phyloP scores from a whole-genome alignment of 2,888 invertebrate species.

The Erebia ligea region DNA sequence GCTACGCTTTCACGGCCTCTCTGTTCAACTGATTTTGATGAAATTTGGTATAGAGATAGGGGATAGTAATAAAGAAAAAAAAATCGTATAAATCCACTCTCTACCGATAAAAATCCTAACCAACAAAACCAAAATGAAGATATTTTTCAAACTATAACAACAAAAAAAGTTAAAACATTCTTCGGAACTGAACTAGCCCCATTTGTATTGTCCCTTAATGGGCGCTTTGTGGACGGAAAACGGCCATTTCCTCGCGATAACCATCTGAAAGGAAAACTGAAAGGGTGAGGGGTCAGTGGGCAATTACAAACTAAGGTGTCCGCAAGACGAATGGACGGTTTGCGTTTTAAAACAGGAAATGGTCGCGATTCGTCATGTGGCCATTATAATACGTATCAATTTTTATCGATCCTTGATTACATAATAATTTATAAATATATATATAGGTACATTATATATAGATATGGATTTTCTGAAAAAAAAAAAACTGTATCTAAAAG shows the following conservation, averaged over 20 bases:
- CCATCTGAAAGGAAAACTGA: conserved; percentile 79
- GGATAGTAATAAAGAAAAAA: too few species aligned
- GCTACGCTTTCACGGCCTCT: too few species aligned
- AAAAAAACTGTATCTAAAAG: too few species aligned
- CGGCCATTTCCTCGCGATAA: conserved; percentile 82
- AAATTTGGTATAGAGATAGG: too few species aligned
- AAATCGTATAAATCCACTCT: too few species aligned
- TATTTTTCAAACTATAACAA: conserved; percentile 29
- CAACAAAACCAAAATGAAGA: conserved; percentile 23
- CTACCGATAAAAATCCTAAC: too few species aligned
- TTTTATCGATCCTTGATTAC: neutral
- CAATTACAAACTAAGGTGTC: conserved; percentile 68
- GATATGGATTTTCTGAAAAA: too few species aligned
- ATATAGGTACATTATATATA: too few species aligned
- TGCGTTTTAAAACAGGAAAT: conserved; percentile 52
- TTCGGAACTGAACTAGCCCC: conserved; percentile 59
- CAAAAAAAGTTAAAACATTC: conserved; percentile 37
- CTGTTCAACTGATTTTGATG: too few species aligned
- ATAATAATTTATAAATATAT: too few species aligned
- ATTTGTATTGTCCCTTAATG: conserved; percentile 80
- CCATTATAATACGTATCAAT: neutral
- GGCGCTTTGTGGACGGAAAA: conserved; percentile 79
- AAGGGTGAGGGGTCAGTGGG: conserved; percentile 72
- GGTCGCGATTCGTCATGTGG: conserved; percentile 19
- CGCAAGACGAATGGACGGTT: conserved; percentile 51